phyloP scores from a whole-genome alignment of 1,140 invertebrate species.

The Dreissena rostriformis region DNA sequence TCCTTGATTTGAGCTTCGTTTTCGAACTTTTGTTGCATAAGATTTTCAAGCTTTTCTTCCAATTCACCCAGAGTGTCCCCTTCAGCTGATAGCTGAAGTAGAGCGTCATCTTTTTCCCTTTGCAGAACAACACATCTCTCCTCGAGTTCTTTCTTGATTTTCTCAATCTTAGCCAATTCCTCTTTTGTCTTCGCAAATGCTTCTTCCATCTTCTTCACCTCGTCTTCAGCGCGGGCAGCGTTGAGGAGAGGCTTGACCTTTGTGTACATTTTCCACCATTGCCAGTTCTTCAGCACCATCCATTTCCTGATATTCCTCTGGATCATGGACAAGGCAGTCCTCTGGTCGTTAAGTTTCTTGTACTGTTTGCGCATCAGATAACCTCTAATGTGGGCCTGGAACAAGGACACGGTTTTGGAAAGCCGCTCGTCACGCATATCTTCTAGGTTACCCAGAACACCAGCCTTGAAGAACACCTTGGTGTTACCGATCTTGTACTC shows the following conservation, averaged over 20 bases:
- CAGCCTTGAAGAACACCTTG: constrained; percentile 99
- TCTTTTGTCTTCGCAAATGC: constrained; percentile 96
- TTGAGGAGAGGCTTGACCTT: constrained; percentile 98
- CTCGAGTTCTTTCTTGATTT: constrained; percentile 97
- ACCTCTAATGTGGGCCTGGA: constrained; percentile 96
- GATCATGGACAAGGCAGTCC: constrained; percentile 97
- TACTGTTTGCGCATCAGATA: constrained; percentile 92
- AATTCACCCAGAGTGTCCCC: constrained; percentile 85
- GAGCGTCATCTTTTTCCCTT: constrained; percentile 94
- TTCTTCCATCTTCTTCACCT: constrained; percentile 98
- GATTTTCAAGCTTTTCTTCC: constrained; percentile 94
- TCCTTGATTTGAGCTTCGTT: constrained; percentile 97
- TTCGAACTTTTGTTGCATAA: constrained; percentile 97
- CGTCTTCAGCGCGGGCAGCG: constrained; percentile 98
- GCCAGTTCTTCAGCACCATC: constrained; percentile 98
- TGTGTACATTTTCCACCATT: constrained; percentile 99
- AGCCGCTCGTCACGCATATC: constrained; percentile 99
- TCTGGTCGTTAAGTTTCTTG: constrained; percentile 98
- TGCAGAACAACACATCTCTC: constrained; percentile 92
- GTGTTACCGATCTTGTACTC: constrained; percentile 96
- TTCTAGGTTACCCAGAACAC: constrained; percentile 99
- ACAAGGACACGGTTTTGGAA: constrained; percentile 97
- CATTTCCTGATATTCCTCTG: constrained; percentile 99
- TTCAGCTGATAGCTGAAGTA: constrained; percentile 90
- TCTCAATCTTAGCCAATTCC: constrained; percentile 95